phyloP scores from a whole-genome alignment of 2,113 vertebrate genomes.

The Lamprotornis superbus region DNA sequence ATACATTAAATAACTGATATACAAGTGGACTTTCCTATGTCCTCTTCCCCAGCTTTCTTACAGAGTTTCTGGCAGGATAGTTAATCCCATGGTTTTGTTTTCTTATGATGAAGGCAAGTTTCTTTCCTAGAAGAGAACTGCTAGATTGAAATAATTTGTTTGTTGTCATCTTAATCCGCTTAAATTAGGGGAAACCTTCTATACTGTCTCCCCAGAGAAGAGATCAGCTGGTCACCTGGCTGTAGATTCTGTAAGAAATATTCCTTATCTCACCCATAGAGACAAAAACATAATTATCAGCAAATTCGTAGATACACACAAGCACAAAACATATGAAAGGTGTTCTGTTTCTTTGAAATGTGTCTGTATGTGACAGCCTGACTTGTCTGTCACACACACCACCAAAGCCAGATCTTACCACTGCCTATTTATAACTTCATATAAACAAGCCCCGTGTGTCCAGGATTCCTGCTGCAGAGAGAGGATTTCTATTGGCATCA shows the following conservation, averaged over 20 bases:
- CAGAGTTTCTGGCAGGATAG: neutral
- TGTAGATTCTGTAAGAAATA: neutral
- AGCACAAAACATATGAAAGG: neutral
- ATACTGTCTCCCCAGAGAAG: neutral
- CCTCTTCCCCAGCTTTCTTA: neutral
- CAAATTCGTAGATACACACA: neutral
- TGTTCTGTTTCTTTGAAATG: neutral
- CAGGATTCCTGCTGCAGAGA: neutral
- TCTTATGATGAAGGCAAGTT: neutral
- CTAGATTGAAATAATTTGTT: neutral
- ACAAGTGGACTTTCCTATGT: neutral
- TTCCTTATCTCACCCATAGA: neutral
- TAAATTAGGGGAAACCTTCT: neutral
- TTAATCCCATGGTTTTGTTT: neutral
- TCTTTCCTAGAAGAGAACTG: neutral
- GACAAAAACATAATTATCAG: neutral
- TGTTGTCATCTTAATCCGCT: neutral
- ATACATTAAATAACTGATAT: neutral
- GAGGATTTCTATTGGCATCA: neutral
- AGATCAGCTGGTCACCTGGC: neutral
- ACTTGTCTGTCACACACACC: neutral
- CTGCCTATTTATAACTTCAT: neutral
- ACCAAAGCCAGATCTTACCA: neutral
- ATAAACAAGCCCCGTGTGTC: neutral
- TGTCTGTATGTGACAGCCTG: neutral